Base-by-base conservation (phyloP, 2,113 vertebrate genomes). In the Archocentrus centrarchus region DNA sequence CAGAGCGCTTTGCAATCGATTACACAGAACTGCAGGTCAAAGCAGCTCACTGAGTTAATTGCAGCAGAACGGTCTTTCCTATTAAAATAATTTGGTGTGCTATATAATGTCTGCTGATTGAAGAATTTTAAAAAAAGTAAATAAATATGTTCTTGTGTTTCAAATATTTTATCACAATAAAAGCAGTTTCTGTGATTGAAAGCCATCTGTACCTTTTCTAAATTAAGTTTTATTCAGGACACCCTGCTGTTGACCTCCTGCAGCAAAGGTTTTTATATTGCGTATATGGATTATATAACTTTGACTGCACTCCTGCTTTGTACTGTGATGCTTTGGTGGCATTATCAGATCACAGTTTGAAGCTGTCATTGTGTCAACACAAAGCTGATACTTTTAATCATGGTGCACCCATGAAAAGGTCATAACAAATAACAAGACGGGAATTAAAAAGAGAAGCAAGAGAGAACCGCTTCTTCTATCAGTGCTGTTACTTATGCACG, bases 191-290 rank as follows among this genome's bases (percentile, higher is more conserved):
- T 2, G 13, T 35, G 13, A 37, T 68, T 85, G 50, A 76, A 76
- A 83, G 55, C 24, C 75, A 64, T 75, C 58, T 77, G 57, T 20
- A 3, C 11, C 13, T 39, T 50, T 83, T n/a, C 15, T 81, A 44
- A 86, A 80, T 55, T 27, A 50, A 59, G 84, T 87, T 86, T 88
- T 41, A 78, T 88, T 57, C 47, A 10, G 32, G 55, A 81, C 37
- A 68, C 44, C 64, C 83, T 59, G 53, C 73, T 64, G 76, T 73
- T 81, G 37, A 82, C 79, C 63, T 79, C 63, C 63, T 63, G 62
- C 59, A 79, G 61, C 81, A 88, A 75, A 88, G 86, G 59, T 30
- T 84, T 89, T 86, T 35, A 30, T 61, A 11, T 64, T 58, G 61
- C 7, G 47, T 58, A 7, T 10, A 35, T 32, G 37, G 73, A 76